Percentiles rank a stretch among this genome's conserved stretches.
Conservation (phyloP, 2,888 invertebrate species). For the Drosophila greeni region DNA sequence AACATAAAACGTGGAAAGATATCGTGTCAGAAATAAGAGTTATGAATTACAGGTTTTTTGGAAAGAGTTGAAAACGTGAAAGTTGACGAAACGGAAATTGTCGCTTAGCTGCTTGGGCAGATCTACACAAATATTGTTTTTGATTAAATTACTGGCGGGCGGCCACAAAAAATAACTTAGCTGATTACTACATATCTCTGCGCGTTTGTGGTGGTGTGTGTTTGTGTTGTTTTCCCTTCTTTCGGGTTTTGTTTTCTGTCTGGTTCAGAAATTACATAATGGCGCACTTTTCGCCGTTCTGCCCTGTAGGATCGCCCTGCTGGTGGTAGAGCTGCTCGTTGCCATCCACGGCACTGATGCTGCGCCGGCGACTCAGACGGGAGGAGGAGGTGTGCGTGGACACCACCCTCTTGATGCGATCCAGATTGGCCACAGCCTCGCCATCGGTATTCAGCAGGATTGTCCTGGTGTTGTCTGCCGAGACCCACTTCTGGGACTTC, state of each 20-base stretch:
- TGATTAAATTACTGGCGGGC: constrained; percentile 30
- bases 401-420: constrained; percentile 82
- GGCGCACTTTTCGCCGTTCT: constrained; percentile 75
- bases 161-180: constrained; percentile 41
- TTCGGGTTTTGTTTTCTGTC: constrained; percentile 8
- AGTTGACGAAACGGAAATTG: constrained; percentile 25
- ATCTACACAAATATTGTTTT: constrained; percentile 32
- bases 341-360: constrained; percentile 71
- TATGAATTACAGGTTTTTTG: constrained; percentile 2
- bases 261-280: constrained; percentile 68
- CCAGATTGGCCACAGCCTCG: constrained; percentile 86
- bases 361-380: constrained; percentile 66
- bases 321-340: constrained; percentile 78
- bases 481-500: constrained; percentile 93
- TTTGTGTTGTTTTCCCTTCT: constrained; percentile 2
- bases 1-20: constrained; percentile 23
- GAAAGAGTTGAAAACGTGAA: background rate
- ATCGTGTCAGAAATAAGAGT: constrained; percentile 9
- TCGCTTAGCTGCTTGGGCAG: constrained; percentile 16
- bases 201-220: constrained; percentile 11
- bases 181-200: constrained; percentile 32
- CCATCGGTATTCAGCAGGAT: constrained; percentile 88
- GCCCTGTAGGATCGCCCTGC: constrained; percentile 75
- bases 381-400: constrained; percentile 82
- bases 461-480: constrained; percentile 91